Conservation (phyloP, 2,888 invertebrate genomes). For the Ethmia dodecea region DNA sequence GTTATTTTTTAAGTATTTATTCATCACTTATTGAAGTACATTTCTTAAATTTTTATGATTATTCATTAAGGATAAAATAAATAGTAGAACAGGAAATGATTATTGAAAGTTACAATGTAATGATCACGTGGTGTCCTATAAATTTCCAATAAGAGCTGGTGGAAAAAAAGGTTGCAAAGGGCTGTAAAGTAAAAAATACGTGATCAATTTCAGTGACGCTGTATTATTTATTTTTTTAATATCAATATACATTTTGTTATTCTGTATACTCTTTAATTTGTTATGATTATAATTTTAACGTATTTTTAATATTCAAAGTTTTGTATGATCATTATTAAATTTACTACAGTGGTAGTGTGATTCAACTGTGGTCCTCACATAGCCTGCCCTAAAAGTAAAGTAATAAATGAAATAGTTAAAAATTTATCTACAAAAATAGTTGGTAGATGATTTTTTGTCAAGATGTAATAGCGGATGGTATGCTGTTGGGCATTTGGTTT, state of each 20-base stretch:
- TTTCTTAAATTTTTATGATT: too few relatives aligned
- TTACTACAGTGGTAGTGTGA: constrained; percentile 56
- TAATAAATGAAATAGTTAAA: constrained; percentile 14
- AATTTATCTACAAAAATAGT: constrained; percentile 16
- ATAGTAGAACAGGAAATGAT: too few relatives aligned
- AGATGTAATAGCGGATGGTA: constrained; percentile 23
- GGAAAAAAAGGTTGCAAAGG: too few relatives aligned
- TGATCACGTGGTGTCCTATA: too few relatives aligned
- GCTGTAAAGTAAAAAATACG: too few relatives aligned
- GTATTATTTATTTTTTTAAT: constrained; percentile 1
- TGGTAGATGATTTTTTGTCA: constrained; percentile 3
- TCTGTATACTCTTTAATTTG: background rate
- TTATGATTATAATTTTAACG: background rate
- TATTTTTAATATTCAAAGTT: background rate
- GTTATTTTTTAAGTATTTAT: too few relatives aligned
- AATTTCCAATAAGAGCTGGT: too few relatives aligned
- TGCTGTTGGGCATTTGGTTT: constrained; percentile 43
- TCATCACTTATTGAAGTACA: too few relatives aligned
- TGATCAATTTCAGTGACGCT: constrained; percentile 12
- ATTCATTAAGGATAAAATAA: too few relatives aligned
- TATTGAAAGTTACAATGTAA: too few relatives aligned
- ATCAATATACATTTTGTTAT: background rate
- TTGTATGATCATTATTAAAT: constrained; percentile 23
- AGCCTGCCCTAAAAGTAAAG: constrained; percentile 25
- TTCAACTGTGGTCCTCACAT: constrained; percentile 37